phyloP scores from a whole-genome alignment of 2,113 vertebrate genomes.

The Rutilus rutilus region DNA sequence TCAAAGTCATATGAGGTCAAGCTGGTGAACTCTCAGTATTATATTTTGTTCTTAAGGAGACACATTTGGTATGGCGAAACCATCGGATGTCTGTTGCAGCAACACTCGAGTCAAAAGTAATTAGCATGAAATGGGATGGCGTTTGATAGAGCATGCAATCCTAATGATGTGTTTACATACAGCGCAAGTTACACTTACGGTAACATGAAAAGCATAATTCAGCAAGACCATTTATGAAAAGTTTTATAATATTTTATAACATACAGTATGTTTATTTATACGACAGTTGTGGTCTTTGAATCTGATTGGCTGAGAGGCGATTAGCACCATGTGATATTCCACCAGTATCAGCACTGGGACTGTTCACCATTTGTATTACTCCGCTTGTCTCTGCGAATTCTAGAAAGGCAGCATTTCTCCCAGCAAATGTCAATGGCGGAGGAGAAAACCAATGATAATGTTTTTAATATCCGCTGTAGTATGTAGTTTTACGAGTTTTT shows the following conservation, averaged over 20 bases:
- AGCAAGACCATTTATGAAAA: background rate
- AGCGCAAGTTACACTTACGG: background rate
- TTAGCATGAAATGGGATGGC: background rate
- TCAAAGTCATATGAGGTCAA: conserved; percentile 48
- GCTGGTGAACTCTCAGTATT: conserved; percentile 28
- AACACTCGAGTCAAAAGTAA: background rate
- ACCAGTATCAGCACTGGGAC: too few relatives aligned
- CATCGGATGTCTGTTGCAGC: background rate
- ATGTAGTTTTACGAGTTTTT: too few relatives aligned
- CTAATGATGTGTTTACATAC: background rate
- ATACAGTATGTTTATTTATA: too few relatives aligned
- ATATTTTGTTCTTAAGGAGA: conserved; percentile 22
- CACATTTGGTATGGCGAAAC: background rate
- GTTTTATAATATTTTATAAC: background rate
- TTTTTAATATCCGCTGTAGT: too few relatives aligned
- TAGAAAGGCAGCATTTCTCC: too few relatives aligned
- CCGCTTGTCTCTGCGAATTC: too few relatives aligned
- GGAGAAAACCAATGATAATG: too few relatives aligned
- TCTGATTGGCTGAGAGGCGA: too few relatives aligned
- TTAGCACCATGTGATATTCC: too few relatives aligned
- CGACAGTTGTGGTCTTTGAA: too few relatives aligned
- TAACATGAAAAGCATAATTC: background rate
- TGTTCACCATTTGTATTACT: too few relatives aligned
- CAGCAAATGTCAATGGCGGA: too few relatives aligned
- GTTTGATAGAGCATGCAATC: background rate